These are phyloP conservation scores for Dilophus febrilis DNA, from an alignment of 2,888 invertebrate genomes.

Conservation along the genomic window DNA sequence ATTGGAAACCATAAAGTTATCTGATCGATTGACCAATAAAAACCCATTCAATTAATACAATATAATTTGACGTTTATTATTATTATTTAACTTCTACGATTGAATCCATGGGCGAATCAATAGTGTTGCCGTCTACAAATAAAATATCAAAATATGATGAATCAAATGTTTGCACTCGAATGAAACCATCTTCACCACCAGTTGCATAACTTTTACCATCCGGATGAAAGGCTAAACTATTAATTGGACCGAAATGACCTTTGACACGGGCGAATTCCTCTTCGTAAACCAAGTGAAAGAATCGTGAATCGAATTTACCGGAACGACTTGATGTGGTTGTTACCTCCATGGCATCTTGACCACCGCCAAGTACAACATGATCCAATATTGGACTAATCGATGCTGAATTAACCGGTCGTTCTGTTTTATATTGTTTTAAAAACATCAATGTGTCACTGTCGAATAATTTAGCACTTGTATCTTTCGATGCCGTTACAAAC, in stretches of 20 bases:
- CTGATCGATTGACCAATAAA: no score
- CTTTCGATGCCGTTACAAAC: conserved; percentile 95
- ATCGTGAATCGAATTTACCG: conserved; percentile 91
- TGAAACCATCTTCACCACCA: conserved; percentile 98
- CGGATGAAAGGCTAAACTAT: conserved; percentile 95
- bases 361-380: conserved; percentile 95
- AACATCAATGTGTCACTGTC: conserved; percentile 74
- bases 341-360: conserved; percentile 99
- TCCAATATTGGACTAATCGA: conserved; percentile 89
- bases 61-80: no score
- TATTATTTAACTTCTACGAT: no score
- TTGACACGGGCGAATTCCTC: conserved; percentile 96
- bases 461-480: conserved; percentile 88
- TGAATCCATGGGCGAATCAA: no score
- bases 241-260: conserved; percentile 99
- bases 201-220: conserved; percentile 93
- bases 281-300: conserved; percentile 91
- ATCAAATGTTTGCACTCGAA: conserved; percentile 91
- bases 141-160: conserved; percentile 90
- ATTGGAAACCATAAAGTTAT: no score
- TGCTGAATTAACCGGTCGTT: conserved; percentile 95
- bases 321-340: conserved; percentile 85
- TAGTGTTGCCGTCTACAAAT: no score
- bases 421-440: conserved; percentile 92
- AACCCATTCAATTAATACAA: no score